Percentiles rank a stretch among this genome's conserved stretches.
phyloP scores from a whole-genome alignment of 2,113 vertebrate species.

The Aythya baeri region DNA sequence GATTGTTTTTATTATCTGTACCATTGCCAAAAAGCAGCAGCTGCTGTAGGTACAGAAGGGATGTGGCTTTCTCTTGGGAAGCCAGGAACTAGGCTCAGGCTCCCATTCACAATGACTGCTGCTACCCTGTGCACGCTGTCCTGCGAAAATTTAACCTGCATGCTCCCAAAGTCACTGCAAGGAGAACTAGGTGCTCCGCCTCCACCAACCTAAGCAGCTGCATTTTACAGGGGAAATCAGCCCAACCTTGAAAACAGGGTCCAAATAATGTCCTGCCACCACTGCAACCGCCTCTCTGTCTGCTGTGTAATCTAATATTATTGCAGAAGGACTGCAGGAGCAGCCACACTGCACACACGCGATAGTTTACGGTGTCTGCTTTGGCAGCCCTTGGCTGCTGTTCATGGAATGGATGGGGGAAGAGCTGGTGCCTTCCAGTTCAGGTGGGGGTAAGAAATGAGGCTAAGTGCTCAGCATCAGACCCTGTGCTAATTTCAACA shows the following conservation, averaged over 20 bases:
- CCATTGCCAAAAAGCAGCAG: slow-evolving; percentile 31
- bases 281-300: not conserved
- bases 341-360: not conserved
- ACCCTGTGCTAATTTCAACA: not conserved
- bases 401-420: not conserved
- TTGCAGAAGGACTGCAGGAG: not conserved
- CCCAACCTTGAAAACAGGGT: not conserved
- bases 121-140: not conserved
- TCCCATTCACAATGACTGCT: not conserved
- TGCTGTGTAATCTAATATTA: not conserved
- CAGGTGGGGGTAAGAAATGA: not conserved
- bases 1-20: not conserved
- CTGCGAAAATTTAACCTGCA: not conserved
- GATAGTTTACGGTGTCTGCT: not conserved
- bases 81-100: not conserved
- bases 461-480: not conserved
- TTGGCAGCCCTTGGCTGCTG: accelerated
- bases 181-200: not conserved
- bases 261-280: not conserved
- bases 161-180: not conserved
- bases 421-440: not conserved
- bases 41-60: not conserved
- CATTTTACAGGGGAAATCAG: not conserved
- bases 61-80: not conserved
- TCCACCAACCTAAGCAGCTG: not conserved